Base-by-base conservation (phyloP, 2,888 invertebrate species). In the Acrobasis consociella region DNA sequence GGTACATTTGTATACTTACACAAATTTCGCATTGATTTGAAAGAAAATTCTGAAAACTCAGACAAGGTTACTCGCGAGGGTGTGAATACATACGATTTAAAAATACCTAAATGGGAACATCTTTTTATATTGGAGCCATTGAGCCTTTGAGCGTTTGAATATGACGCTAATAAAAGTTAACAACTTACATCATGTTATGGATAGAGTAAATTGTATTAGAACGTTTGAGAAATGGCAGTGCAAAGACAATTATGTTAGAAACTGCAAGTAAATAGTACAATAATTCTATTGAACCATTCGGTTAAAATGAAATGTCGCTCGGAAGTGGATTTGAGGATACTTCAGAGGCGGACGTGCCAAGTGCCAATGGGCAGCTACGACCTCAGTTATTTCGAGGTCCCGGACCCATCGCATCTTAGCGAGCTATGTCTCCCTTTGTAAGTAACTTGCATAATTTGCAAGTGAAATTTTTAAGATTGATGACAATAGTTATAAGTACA, bases 261-360 rank as follows among this genome's bases (percentile, higher is more conserved):
- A 46, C 9, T n/a, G 46, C n/a, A 56, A 56, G 15, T 15, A 39
- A 42, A 42, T 17, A 31, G 31, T 31, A 15, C 39, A 46, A 56
- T 22, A 22, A n/a, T n/a, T n/a, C n/a, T n/a, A n/a, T n/a, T n/a
- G 22, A 42, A 22, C n/a, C n/a, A n/a, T n/a, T n/a, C 9, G 11
- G 46, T 42, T 56, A 56, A 46, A 16, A 15, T 17, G 15, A 15
- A 13, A 56, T 31, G 52, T 52, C n/a, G 52, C 42, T 9, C 11
- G 56, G 56, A 56, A 56, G 56, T 46, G 56, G 56, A 46, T 56
- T 42, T 56, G 42, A 56, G 42, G 46, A 56, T 17, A 22, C 9
- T 13, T 22, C 17, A 42, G 42, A 56, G 46, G 11, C 17, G 56
- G 56, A 42, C 56, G 56, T 56, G 56, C 42, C 46, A 56, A 56